A percentile compares a stretch with the other conserved stretches of the same genome.
Conservation (phyloP, 2,888 invertebrate species). For the Automeris io region DNA sequence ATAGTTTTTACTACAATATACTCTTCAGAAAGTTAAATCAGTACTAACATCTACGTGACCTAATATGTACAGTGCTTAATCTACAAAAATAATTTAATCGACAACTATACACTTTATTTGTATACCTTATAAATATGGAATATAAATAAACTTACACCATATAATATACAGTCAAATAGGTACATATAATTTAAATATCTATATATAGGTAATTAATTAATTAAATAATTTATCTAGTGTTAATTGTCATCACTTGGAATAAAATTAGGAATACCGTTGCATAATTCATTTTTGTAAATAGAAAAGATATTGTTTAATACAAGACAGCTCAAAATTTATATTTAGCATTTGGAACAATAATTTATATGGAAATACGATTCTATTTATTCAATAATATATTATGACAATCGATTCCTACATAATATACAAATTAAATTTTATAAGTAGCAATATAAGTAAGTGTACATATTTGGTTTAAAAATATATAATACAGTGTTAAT, state of each 20-base stretch:
- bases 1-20: conserved; percentile 45
- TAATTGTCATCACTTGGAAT: conserved; percentile 28
- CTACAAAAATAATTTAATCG: conserved; percentile 75
- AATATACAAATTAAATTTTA: no score
- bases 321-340: no score
- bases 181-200: conserved; percentile 5
- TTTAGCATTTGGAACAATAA: no score
- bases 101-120: conserved; percentile 70
- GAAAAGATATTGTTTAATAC: no score
- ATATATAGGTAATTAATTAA: neutral
- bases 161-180: conserved; percentile 18
- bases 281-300: no score
- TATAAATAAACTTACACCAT: conserved; percentile 46
- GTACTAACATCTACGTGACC: conserved; percentile 65
- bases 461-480: no score
- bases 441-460: no score
- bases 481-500: no score
- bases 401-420: no score
- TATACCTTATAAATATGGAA: conserved; percentile 39
- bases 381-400: no score
- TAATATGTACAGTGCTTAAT: conserved; percentile 69
- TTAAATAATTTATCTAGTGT: conserved; percentile 7
- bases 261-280: conserved; percentile 7
- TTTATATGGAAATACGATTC: no score
- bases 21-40: conserved; percentile 43